A percentile compares a stretch with the other conserved stretches of the same genome.
Conservation (phyloP, 2,888 invertebrate species). For the Strigamia maritima region DNA sequence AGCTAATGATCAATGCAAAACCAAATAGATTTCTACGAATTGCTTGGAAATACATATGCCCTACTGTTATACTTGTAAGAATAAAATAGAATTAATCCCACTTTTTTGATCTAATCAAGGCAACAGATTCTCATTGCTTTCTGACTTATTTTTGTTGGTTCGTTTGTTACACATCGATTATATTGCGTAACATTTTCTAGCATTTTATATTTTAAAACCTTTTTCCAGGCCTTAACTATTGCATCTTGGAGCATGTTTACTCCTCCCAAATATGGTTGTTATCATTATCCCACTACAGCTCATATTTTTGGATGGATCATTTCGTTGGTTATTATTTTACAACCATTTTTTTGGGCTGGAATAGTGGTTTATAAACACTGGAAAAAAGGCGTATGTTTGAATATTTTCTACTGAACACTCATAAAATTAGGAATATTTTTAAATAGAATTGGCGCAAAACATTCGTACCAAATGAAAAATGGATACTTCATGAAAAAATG, state of each 20-base stretch:
- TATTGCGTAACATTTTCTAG: too few species aligned
- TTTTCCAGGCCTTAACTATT: conserved; percentile 64
- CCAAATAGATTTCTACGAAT: conserved; percentile 53
- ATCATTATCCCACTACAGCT: conserved; percentile 68
- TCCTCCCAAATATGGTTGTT: conserved; percentile 63
- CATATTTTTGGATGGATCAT: conserved; percentile 69
- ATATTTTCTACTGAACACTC: not conserved
- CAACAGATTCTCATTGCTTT: too few species aligned
- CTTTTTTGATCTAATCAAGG: too few species aligned
- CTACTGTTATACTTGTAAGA: conserved; percentile 67
- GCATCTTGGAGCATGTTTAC: conserved; percentile 69
- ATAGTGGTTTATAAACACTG: not conserved
- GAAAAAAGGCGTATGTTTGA: not conserved
- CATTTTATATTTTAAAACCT: not conserved
- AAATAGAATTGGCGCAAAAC: not conserved
- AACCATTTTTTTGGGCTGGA: not conserved
- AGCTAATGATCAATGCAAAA: not conserved
- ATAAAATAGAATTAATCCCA: conserved; percentile 47
- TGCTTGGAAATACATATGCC: conserved; percentile 74
- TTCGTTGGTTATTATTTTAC: conserved; percentile 52
- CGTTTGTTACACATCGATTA: too few species aligned
- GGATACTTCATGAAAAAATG: not conserved
- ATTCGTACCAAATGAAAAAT: not conserved
- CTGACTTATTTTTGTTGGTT: too few species aligned
- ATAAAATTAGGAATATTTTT: too few species aligned